phyloP scores from a whole-genome alignment of 2,113 vertebrate genomes.

The Cryptotis parvus region DNA sequence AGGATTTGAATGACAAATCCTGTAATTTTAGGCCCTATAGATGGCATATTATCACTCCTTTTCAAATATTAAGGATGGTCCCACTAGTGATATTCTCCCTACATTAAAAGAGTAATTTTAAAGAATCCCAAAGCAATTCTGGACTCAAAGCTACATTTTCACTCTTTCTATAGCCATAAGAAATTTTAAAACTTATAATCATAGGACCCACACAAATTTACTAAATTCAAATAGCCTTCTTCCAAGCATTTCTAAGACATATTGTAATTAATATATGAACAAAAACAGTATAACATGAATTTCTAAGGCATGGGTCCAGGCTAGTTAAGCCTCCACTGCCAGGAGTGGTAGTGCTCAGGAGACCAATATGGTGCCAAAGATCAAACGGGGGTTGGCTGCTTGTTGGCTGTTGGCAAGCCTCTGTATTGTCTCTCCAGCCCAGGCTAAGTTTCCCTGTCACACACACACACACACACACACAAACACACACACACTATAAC shows the following conservation, averaged over 20 bases:
- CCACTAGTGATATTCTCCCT: constrained; percentile 25
- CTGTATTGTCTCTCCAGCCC: not conserved
- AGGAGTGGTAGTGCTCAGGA: constrained; percentile 12
- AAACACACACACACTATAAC: not conserved
- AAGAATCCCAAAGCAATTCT: constrained; percentile 47
- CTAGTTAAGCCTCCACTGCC: constrained; percentile 12
- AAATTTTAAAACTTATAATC: constrained; percentile 51
- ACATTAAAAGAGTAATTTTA: constrained; percentile 60
- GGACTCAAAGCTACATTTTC: constrained; percentile 46
- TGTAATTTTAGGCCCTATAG: not conserved
- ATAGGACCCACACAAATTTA: constrained; percentile 60
- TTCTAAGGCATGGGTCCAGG: not conserved
- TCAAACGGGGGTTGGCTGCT: too few species aligned
- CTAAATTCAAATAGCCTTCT: constrained; percentile 58
- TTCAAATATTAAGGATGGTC: constrained; percentile 27
- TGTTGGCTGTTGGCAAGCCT: too few species aligned
- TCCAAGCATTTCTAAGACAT: constrained; percentile 54
- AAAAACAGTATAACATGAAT: constrained; percentile 52
- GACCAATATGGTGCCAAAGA: not conserved
- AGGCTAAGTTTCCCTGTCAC: not conserved
- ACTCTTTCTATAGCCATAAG: constrained; percentile 41
- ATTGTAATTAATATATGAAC: constrained; percentile 58
- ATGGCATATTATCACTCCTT: constrained; percentile 9
- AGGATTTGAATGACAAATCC: constrained; percentile 46
- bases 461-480: not conserved